These are phyloP conservation scores for Pogona vitticeps DNA, from an alignment of 2,113 vertebrate genomes.

Conservation along the genomic window DNA sequence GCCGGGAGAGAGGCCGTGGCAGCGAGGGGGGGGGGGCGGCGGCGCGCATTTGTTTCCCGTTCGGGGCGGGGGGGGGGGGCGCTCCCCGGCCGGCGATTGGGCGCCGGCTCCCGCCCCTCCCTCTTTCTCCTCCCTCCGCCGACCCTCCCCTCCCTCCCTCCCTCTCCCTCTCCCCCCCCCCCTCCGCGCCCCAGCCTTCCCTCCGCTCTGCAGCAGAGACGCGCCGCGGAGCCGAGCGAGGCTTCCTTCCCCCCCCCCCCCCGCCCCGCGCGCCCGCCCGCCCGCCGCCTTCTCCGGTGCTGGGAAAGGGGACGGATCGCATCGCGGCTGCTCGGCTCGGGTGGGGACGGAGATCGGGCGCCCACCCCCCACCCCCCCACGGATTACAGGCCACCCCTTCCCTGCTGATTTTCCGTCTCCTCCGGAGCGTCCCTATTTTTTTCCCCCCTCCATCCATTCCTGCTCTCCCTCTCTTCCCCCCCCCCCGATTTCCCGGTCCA, in stretches of 20 bases:
- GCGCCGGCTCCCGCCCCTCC: background rate
- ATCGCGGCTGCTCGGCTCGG: background rate
- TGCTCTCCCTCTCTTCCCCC: background rate
- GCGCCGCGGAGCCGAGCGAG: conserved; percentile 18
- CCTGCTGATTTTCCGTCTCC: background rate
- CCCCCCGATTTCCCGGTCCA: background rate
- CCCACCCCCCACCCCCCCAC: background rate
- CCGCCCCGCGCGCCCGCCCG: no score
- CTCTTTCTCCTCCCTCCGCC: background rate
- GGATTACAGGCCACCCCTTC: conserved; percentile 7
- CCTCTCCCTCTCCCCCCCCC: background rate
- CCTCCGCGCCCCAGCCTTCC: background rate
- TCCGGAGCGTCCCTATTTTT: background rate
- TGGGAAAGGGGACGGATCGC: background rate
- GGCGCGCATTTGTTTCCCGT: conserved; percentile 14
- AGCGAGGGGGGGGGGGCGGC: background rate
- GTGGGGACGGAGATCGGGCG: background rate
- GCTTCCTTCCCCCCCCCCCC: no score
- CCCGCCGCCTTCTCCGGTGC: background rate
- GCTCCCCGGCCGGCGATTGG: conserved; percentile 1
- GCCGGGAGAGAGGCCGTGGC: background rate
- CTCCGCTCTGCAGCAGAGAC: conserved; percentile 37
- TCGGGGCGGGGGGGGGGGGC: background rate
- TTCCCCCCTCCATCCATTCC: background rate
- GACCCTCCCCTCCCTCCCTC: background rate